Percentiles rank a stretch among this genome's conserved stretches.
phyloP scores from a whole-genome alignment of 2,113 vertebrate genomes.

The Antigone vipio region DNA sequence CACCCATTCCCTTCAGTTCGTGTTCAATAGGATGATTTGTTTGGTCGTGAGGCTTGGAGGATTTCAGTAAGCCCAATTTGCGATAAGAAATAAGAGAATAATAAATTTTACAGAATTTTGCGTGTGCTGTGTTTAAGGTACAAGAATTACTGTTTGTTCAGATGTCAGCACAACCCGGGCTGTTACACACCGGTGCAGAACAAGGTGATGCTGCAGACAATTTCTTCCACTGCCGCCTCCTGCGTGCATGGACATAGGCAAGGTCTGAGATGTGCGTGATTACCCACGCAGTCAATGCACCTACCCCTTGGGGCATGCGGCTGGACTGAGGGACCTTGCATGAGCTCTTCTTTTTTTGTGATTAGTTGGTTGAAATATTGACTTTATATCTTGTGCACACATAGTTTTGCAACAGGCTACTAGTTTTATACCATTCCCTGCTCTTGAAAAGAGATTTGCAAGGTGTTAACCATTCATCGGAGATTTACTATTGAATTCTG shows the following conservation, averaged over 20 bases:
- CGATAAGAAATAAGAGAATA: not conserved
- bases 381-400: accelerated
- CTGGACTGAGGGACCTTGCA: not conserved
- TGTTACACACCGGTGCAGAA: not conserved
- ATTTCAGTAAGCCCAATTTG: not conserved
- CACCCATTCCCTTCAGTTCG: not conserved
- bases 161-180: not conserved
- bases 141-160: not conserved
- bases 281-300: not conserved
- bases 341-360: not conserved
- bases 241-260: accelerated
- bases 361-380: not conserved
- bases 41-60: not conserved
- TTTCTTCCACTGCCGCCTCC: not conserved
- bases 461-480: slow-evolving; percentile 25
- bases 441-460: slow-evolving; percentile 27
- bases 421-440: not conserved
- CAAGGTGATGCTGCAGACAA: not conserved
- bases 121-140: not conserved
- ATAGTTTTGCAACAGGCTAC: not conserved
- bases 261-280: accelerated
- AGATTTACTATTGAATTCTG: slow-evolving; percentile 9
- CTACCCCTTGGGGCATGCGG: not conserved
- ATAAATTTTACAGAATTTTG: not conserved
- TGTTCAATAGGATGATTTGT: not conserved